A percentile compares a stretch with the other conserved stretches of the same genome.
These are phyloP conservation scores for Aldabrachelys gigantea DNA, from an alignment of 2,113 vertebrate species.

Conservation along the genomic window DNA sequence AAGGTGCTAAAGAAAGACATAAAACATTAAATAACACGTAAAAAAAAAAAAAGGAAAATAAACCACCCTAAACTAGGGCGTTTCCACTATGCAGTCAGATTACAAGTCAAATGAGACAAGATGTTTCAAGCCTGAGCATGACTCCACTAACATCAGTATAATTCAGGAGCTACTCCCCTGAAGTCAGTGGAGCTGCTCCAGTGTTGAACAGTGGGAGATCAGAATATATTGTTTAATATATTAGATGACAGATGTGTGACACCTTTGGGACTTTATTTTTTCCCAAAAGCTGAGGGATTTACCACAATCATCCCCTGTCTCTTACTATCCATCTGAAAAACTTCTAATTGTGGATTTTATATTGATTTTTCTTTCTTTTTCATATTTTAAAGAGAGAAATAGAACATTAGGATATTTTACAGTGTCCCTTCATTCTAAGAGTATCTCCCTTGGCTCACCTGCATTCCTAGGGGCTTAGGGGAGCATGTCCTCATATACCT, in stretches of 20 bases:
- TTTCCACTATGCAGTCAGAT: conserved; percentile 21
- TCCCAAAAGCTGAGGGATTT: background rate
- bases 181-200: background rate
- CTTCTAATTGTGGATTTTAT: background rate
- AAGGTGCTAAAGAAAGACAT: conserved; percentile 16
- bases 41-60: background rate
- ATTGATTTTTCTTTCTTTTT: background rate
- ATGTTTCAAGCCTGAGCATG: conserved; percentile 34
- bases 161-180: background rate
- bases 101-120: conserved; percentile 47
- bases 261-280: background rate
- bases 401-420: background rate
- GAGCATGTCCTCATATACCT: background rate
- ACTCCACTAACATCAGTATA: conserved; percentile 40
- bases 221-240: background rate
- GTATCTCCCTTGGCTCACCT: background rate
- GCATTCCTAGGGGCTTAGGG: background rate
- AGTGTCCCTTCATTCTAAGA: background rate
- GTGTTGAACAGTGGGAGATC: background rate
- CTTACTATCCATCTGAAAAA: rapidly evolving
- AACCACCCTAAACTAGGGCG: background rate
- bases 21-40: background rate
- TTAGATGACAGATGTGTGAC: background rate
- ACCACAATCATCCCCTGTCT: background rate
- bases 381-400: background rate